phyloP scores from a whole-genome alignment of 2,888 invertebrate species.

The Parochlus steinenii region DNA sequence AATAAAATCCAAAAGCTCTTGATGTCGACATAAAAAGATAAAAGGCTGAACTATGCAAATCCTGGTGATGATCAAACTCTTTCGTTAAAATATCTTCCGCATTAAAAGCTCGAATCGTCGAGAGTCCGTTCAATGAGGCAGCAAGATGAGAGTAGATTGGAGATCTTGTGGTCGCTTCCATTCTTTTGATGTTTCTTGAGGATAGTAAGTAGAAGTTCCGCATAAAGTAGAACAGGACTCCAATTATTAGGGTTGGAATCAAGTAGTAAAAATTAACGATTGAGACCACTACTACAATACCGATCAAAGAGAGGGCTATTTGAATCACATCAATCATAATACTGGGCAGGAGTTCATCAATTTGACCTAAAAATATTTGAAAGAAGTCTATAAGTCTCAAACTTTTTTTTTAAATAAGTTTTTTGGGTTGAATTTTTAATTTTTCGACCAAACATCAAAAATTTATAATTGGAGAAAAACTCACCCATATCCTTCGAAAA shows the following conservation, averaged over 20 bases:
- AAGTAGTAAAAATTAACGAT: constrained; percentile 58
- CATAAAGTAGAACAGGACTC: constrained; percentile 54
- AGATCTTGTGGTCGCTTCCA: constrained; percentile 73
- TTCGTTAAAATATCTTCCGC: constrained; percentile 60
- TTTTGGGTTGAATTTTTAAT: no score
- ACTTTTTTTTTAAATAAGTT: neutral
- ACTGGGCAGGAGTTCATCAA: constrained; percentile 31
- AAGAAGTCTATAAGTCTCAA: neutral
- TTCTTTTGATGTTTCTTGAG: constrained; percentile 62
- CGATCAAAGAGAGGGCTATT: constrained; percentile 64
- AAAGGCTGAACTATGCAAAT: constrained; percentile 82
- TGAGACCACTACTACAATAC: constrained; percentile 62
- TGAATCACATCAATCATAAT: constrained; percentile 36
- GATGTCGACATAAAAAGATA: constrained; percentile 77
- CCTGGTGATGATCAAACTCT: constrained; percentile 70
- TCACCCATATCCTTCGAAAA: constrained; percentile 88
- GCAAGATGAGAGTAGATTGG: constrained; percentile 91
- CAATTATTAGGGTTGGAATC: constrained; percentile 51
- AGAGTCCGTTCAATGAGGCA: constrained; percentile 74
- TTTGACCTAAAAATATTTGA: no score
- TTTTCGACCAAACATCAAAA: constrained; percentile 41
- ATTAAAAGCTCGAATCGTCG: constrained; percentile 79
- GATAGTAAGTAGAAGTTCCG: constrained; percentile 62
- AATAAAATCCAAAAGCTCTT: constrained; percentile 84
- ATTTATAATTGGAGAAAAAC: constrained; percentile 48